Conservation (phyloP, 1,140 invertebrate genomes). For the Whitmania pigra region DNA sequence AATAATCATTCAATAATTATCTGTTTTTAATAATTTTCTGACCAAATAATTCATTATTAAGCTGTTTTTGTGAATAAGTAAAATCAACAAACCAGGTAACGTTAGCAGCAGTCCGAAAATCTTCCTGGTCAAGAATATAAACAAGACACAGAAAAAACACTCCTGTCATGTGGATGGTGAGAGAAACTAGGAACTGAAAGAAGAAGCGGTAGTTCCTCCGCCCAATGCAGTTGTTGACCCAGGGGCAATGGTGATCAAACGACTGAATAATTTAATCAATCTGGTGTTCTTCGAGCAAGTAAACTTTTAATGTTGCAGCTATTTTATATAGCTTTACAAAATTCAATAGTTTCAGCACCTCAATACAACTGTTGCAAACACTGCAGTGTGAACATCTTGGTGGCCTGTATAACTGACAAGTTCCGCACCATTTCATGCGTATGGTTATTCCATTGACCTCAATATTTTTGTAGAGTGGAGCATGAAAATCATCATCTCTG, state of each 20-base stretch:
- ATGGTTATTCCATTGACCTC: constrained; percentile 96
- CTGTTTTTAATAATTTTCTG: no score
- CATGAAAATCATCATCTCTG: constrained; percentile 87
- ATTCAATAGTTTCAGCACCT: constrained; percentile 49
- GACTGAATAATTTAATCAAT: constrained; percentile 51
- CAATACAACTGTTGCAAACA: constrained; percentile 96
- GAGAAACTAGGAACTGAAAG: constrained; percentile 81
- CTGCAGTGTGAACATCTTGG: constrained; percentile 97
- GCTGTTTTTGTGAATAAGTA: constrained; percentile 4
- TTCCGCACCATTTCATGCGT: constrained; percentile 97
- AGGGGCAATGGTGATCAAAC: constrained; percentile 99
- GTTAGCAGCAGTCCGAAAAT: constrained; percentile 61
- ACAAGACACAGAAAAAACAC: constrained; percentile 85
- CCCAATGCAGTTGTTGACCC: constrained; percentile 99
- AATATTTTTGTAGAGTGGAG: constrained; percentile 91
- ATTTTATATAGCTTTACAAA: neutral
- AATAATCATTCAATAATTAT: no score
- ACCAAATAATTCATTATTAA: neutral
- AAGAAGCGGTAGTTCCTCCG: constrained; percentile 78
- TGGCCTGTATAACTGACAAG: constrained; percentile 97
- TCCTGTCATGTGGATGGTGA: constrained; percentile 90
- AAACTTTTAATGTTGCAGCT: neutral
- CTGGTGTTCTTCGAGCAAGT: neutral
- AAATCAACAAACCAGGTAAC: constrained; percentile 66
- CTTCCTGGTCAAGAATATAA: constrained; percentile 73